A percentile compares a stretch with the other conserved stretches of the same genome.
phyloP scores from a whole-genome alignment of 2,888 invertebrate genomes.

The Drosophila mayaguana region DNA sequence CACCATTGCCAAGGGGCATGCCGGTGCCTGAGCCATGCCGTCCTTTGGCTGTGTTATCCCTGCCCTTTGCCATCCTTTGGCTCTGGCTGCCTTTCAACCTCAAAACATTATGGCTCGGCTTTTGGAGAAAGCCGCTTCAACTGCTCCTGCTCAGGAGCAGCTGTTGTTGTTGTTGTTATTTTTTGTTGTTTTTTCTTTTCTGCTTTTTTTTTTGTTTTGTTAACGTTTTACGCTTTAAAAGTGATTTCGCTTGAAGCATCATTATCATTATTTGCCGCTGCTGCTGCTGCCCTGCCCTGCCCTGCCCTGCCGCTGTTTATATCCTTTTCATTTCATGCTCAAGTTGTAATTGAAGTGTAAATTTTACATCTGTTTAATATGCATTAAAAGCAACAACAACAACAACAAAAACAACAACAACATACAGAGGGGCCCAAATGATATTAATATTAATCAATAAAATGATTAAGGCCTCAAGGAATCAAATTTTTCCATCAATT shows the following conservation, averaged over 20 bases:
- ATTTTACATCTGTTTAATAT: constrained; percentile 79
- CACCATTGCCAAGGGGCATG: constrained; percentile 35
- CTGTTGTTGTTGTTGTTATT: constrained; percentile 15
- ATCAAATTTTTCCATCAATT: constrained; percentile 55
- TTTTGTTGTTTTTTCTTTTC: constrained; percentile 7
- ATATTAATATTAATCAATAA: constrained; percentile 65
- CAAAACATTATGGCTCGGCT: constrained; percentile 40
- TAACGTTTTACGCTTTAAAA: constrained; percentile 52
- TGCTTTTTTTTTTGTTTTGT: constrained; percentile 45
- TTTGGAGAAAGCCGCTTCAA: constrained; percentile 19
- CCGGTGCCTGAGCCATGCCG: constrained; percentile 15
- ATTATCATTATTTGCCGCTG: constrained; percentile 41
- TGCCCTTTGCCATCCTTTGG: constrained; percentile 28
- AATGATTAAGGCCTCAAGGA: constrained; percentile 54
- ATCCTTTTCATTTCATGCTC: constrained; percentile 66
- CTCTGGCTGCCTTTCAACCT: constrained; percentile 38
- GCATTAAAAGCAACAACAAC: constrained; percentile 62
- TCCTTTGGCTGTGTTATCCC: constrained; percentile 33
- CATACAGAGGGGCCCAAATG: neutral
- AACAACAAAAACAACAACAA: constrained; percentile 36
- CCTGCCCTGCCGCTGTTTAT: constrained; percentile 9
- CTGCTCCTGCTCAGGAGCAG: constrained; percentile 10
- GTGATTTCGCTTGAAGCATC: constrained; percentile 61
- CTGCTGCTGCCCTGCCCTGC: constrained; percentile 1
- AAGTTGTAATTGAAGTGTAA: constrained; percentile 76